Evolutionary conservation across 2,113 vertebrate species (phyloP).

Genomic region (Helogale parvula): DNA sequence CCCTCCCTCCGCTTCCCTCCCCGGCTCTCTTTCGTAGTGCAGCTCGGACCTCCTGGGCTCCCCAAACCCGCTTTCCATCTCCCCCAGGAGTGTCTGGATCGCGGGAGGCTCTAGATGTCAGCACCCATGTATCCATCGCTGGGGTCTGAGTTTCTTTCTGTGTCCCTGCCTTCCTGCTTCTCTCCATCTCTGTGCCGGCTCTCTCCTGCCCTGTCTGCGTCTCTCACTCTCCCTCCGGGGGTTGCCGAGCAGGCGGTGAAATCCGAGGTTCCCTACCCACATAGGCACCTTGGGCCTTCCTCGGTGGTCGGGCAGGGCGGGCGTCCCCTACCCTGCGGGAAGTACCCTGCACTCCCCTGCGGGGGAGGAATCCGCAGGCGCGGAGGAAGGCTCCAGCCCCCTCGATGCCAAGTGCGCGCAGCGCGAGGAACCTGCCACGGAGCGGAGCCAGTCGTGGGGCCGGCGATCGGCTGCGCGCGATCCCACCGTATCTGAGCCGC

Average conservation of each 20-base stretch:
- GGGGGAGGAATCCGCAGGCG: not conserved
- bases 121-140: accelerated
- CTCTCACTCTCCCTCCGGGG: not conserved
- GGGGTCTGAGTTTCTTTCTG: not conserved
- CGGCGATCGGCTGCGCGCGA: accelerated
- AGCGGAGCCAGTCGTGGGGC: accelerated
- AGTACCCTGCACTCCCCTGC: not conserved
- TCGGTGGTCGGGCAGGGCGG: not conserved
- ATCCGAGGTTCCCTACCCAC: not conserved
- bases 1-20: not conserved
- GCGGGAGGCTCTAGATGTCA: not conserved
- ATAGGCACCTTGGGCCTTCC: not conserved
- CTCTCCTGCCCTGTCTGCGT: not conserved
- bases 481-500: not conserved
- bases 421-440: not conserved
- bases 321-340: not conserved
- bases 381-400: not conserved
- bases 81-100: not conserved
- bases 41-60: not conserved
- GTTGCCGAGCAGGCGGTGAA: not conserved
- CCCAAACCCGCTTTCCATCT: not conserved
- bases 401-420: not conserved
- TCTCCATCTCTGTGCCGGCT: not conserved
- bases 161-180: no score
- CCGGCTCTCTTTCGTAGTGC: not conserved